Conservation (phyloP, 2,113 vertebrate genomes). For the Bombycilla garrulus region DNA sequence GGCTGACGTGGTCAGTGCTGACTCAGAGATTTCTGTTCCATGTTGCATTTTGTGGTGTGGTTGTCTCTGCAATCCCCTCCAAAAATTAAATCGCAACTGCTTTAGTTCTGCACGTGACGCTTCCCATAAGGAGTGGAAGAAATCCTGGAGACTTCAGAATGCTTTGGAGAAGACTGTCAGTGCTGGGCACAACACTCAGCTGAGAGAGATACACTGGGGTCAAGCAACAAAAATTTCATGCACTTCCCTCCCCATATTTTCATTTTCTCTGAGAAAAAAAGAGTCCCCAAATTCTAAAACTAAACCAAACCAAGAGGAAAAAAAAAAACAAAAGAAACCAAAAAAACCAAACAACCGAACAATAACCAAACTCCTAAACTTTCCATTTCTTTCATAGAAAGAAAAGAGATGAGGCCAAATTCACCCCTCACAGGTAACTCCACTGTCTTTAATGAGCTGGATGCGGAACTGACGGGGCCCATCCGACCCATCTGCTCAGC, state of each 20-base stretch:
- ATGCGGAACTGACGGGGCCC: not conserved
- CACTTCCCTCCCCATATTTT: not conserved
- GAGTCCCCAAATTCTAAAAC: slow-evolving; percentile 69
- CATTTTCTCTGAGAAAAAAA: slow-evolving; percentile 53
- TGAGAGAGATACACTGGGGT: not conserved
- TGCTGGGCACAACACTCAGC: not conserved
- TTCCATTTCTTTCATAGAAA: slow-evolving; percentile 89
- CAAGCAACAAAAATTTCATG: slow-evolving; percentile 77
- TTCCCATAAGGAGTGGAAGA: not conserved
- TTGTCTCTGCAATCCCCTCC: not conserved
- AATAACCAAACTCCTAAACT: not conserved
- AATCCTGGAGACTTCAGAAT: not conserved
- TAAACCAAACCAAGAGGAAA: not conserved
- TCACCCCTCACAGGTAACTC: not conserved
- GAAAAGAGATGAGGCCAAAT: slow-evolving; percentile 73
- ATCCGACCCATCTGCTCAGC: not conserved
- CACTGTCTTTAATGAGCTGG: not conserved
- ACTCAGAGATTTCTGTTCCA: not conserved
- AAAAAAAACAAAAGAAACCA: not conserved
- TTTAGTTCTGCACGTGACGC: not conserved
- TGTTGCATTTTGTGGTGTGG: not conserved
- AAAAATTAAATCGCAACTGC: not conserved
- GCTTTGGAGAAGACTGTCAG: not conserved
- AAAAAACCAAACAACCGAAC: not conserved
- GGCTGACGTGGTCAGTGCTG: not conserved